Conservation (phyloP, 2,797 vertebrate species). For the Eurystomus glaucurus region DNA sequence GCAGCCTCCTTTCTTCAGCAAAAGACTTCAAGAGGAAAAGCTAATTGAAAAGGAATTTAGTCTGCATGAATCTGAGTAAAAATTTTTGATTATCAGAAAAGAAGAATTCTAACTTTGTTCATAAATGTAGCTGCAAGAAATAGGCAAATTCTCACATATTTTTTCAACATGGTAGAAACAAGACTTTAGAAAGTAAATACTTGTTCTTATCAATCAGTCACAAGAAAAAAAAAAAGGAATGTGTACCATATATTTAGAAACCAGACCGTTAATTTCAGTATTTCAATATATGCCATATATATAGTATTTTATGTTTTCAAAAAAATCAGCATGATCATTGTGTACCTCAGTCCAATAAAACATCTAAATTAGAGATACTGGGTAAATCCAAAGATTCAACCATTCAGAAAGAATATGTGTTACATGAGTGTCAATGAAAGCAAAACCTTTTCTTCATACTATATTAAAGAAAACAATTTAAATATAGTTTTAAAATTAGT, state of each 20-base stretch:
- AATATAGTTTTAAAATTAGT: neutral
- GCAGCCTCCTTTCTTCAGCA: neutral
- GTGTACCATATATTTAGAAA: neutral
- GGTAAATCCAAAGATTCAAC: neutral
- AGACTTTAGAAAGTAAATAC: neutral
- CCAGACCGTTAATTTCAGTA: neutral
- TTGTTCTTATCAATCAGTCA: neutral
- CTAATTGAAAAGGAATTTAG: neutral
- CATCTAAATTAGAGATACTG: neutral
- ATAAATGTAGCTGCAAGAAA: neutral
- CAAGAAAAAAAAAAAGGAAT: neutral
- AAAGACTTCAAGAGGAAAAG: neutral
- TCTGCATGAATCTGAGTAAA: neutral
- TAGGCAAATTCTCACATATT: neutral
- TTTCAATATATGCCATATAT: neutral
- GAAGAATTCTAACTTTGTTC: neutral
- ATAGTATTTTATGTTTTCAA: accelerated
- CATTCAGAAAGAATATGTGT: neutral
- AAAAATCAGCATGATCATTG: neutral
- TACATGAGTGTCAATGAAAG: neutral
- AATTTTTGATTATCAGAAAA: neutral
- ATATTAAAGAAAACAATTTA: neutral
- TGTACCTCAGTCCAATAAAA: neutral
- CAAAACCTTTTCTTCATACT: neutral
- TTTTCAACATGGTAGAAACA: constrained; percentile 32